Evolutionary conservation across 2,797 vertebrate genomes (phyloP).

Genomic region (Denticeps clupeoides): DNA sequence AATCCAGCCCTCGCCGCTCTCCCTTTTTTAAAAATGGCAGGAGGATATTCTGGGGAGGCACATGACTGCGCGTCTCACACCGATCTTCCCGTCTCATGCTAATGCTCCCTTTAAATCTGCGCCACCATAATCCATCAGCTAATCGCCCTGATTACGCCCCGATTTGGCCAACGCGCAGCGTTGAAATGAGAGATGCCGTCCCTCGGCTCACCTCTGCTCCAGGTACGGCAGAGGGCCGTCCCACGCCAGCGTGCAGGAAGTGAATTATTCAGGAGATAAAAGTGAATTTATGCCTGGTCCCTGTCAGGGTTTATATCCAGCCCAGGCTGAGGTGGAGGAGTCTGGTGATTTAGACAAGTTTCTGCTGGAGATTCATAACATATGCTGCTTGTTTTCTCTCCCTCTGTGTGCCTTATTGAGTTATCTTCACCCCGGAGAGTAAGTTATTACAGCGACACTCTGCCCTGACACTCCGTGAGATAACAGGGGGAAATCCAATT

Average conservation of each 20-base stretch:
- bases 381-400: constrained; percentile 57
- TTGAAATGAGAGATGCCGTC: neutral
- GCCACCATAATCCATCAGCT: too few relatives aligned
- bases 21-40: constrained; percentile 6
- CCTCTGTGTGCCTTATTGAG: constrained; percentile 80
- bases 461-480: constrained; percentile 98
- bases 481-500: constrained; percentile 99
- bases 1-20: neutral
- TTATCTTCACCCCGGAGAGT: constrained; percentile 91
- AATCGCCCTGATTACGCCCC: neutral
- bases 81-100: too few relatives aligned
- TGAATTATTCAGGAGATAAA: constrained; percentile 85
- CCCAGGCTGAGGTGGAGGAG: constrained; percentile 75
- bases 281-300: constrained; percentile 84
- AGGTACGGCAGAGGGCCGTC: neutral
- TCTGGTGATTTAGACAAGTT: constrained; percentile 86
- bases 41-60: too few relatives aligned
- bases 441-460: constrained; percentile 88
- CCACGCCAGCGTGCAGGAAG: constrained; percentile 29
- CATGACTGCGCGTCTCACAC: too few relatives aligned
- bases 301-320: constrained; percentile 86
- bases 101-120: too few relatives aligned
- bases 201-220: neutral
- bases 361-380: constrained; percentile 81
- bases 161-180: neutral